Evolutionary conservation across 2,888 invertebrate species (phyloP).

Genomic region (Leptinotarsa peninsularis): DNA sequence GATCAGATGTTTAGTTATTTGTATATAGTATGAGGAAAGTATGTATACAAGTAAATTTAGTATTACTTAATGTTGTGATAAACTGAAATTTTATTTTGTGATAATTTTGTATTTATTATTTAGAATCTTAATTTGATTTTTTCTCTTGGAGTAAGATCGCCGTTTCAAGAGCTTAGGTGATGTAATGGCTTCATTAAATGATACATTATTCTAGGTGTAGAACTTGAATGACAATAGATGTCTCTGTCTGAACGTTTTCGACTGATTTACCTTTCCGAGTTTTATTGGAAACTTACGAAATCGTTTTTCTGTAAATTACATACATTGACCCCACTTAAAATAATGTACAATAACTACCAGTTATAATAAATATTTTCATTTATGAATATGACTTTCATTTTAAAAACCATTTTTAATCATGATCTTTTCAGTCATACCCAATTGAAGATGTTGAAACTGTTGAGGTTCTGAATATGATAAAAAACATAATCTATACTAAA

Average conservation of each 20-base stretch:
- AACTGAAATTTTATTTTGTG: slow-evolving; percentile 45
- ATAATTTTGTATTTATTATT: slow-evolving; percentile 46
- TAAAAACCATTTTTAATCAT: not conserved
- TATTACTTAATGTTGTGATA: slow-evolving; percentile 47
- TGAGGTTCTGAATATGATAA: no score
- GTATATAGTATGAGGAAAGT: slow-evolving; percentile 37
- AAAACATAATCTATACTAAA: no score
- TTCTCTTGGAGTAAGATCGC: not conserved
- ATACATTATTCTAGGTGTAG: slow-evolving; percentile 8
- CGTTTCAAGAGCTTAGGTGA: not conserved
- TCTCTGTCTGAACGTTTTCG: not conserved
- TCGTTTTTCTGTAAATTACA: slow-evolving; percentile 5
- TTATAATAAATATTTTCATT: slow-evolving; percentile 26
- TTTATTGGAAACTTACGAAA: slow-evolving; percentile 1
- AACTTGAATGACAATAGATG: slow-evolving; percentile 4
- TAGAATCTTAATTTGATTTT: slow-evolving; percentile 23
- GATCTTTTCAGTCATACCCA: not conserved
- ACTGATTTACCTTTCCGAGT: not conserved
- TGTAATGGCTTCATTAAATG: not conserved
- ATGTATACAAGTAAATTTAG: slow-evolving; percentile 39
- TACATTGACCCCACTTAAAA: slow-evolving; percentile 13
- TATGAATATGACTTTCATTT: slow-evolving; percentile 2
- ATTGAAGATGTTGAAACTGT: no score
- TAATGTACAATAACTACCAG: slow-evolving; percentile 19
- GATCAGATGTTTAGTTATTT: slow-evolving; percentile 43